Evolutionary conservation across 2,888 invertebrate species (phyloP), one percentile per base, ranked within the genome.

Genomic region (Linyphia triangularis): DNA sequence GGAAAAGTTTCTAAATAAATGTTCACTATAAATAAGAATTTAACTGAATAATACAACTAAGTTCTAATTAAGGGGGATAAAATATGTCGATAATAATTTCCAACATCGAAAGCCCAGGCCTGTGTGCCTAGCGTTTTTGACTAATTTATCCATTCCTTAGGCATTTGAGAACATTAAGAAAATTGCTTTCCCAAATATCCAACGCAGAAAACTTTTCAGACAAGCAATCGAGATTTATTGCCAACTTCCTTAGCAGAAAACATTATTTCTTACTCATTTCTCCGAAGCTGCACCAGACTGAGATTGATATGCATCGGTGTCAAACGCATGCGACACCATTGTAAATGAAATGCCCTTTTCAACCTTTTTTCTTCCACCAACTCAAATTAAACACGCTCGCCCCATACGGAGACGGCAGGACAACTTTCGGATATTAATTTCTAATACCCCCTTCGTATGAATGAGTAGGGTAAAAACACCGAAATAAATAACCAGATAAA

Each of bases 191-290:
- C 26, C 16, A 70, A 43, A 26, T 24, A 61, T 26, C 30, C 61
- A 26, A 63, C 13, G 28, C 61, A 10, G 13, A 37, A 40, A 65
- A 69, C 69, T 81, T 81, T 69, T 37, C 69, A n/a, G 30, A 57
- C 33, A 69, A 13, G 67, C 69, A 81, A 69, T 69, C 67, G 30
- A 81, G 67, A 81, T 81, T 69, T 81, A 81, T 81, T n/a, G 79
- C 69, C n/a, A 16, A 28, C 43, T 43, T 67, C 65, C 37, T 33
- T 13, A 40, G 28, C 63, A 28, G 51, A 51, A 67, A 43, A 70
- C 40, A 59, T 37, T 79, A 19, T 81, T 70, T 70, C 59, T 59
- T 59, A 22, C 4, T 26, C 81, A 67, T 67, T 19, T 4, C 19
- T 40, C 6, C 19, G 16, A 28, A 19, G 30, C 51, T 81, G 69